Evolutionary conservation across 2,113 vertebrate species (phyloP), one percentile per base, ranked within the genome.

Genomic region (Acanthisitta chloris): DNA sequence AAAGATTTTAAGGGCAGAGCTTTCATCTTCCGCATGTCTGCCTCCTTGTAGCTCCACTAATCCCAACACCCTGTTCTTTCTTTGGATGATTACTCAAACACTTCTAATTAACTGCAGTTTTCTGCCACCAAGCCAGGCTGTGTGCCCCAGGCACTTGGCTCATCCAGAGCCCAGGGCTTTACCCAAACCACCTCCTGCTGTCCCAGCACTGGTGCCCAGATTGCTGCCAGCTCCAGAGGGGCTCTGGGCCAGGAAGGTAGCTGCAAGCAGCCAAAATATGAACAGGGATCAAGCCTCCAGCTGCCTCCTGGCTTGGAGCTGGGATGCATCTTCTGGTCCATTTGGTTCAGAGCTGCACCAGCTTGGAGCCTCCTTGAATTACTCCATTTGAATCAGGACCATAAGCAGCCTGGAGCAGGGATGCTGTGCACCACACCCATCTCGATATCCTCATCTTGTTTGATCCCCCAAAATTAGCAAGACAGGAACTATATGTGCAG

Each of bases 141-240:
- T 33, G 64, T 62, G 71, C 86, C 52, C 49, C 2, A 0, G 80
- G 82, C 5, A 0, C 76, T 33, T 86, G 79, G 79, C 66, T n/a
- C 42, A 36, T 31, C 38, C 76, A 0, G 4, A 86, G 49, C 61
- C 33, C 70, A 71, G 57, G 36, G 48, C 49, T 90, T 74, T 64
- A 85, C 80, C 48, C 93, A 88, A 80, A 82, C 18, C 94, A 67
- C 51, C 81, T 81, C 92, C 81, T 58, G 65, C 55, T 70, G 64
- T n/a, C 76, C 29, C 43, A 43, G 38, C 0, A 0, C 52, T 5
- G 6, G 57, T 42, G 66, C 80, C 73, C 54, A 42, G 31, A 52
- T 31, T 3, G 0, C 42, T 76, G 62, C 85, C 91, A 81, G 84
- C 31, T 9, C 54, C 10, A 3, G 8, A 46, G n/a, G 8, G 21